These are phyloP conservation scores for Ptychobarbus kaznakovi DNA, from an alignment of 2,797 vertebrate genomes.

Conservation along the genomic window DNA sequence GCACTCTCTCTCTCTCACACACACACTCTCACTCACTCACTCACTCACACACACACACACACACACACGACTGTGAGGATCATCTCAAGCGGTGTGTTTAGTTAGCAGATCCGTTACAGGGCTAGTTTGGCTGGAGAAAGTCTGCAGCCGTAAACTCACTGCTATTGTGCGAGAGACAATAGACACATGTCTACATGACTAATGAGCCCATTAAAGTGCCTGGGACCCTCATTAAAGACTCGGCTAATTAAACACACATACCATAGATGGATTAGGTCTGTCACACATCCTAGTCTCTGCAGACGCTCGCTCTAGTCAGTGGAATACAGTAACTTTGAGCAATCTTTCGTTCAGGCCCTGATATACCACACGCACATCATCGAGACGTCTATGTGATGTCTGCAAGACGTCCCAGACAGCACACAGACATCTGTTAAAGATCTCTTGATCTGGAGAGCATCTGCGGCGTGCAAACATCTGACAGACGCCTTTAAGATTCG, in stretches of 20 bases:
- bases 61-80: not conserved
- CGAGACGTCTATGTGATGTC: no score
- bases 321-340: not conserved
- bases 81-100: not conserved
- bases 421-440: not conserved
- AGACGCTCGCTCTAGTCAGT: not conserved
- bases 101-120: not conserved
- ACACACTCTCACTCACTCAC: no score
- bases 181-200: slow-evolving; percentile 64
- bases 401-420: no score
- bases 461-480: no score
- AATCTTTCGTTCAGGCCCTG: not conserved
- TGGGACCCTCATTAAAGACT: slow-evolving; percentile 64
- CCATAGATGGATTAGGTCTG: not conserved
- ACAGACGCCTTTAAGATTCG: no score
- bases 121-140: slow-evolving; percentile 20
- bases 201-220: slow-evolving; percentile 70
- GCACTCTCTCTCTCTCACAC: no score
- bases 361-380: no score
- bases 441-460: not conserved
- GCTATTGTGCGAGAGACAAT: slow-evolving; percentile 49
- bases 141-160: slow-evolving; percentile 51
- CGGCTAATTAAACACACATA: slow-evolving; percentile 64
- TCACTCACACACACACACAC: no score
- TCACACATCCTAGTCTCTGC: not conserved